These are phyloP conservation scores for Smutsia gigantea DNA, from an alignment of 2,797 vertebrate species.

Conservation along the genomic window DNA sequence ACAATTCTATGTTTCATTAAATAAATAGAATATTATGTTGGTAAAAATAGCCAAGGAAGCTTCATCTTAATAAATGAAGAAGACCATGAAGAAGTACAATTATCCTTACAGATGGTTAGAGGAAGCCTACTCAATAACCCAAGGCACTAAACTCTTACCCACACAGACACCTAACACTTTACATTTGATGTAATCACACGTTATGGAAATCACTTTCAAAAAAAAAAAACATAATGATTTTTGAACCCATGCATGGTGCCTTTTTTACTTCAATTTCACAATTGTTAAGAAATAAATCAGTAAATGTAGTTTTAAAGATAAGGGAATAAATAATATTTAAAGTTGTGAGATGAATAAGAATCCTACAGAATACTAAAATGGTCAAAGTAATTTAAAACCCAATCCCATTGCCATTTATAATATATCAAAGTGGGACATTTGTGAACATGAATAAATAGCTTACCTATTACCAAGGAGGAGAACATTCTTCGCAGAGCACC, in stretches of 20 bases:
- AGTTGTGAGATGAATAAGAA: neutral
- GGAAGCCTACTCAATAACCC: neutral
- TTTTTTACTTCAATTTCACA: neutral
- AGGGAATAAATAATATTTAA: neutral
- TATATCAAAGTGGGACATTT: neutral
- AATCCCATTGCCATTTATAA: neutral
- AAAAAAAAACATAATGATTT: neutral
- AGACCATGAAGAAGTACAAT: neutral
- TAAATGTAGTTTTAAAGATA: neutral
- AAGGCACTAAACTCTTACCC: neutral
- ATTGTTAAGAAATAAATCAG: neutral
- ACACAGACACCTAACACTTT: neutral
- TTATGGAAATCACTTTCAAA: neutral
- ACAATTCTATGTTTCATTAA: neutral
- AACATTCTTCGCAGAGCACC: neutral
- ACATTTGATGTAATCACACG: neutral
- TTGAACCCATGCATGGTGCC: neutral
- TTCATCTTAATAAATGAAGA: neutral
- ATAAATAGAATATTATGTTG: neutral
- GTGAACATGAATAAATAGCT: neutral
- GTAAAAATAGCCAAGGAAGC: neutral
- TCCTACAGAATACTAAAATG: neutral
- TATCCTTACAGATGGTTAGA: neutral
- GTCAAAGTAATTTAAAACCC: constrained; percentile 3
- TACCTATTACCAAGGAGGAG: neutral